phyloP scores from a whole-genome alignment of 2,113 vertebrate genomes.

The Fregata magnificens region DNA sequence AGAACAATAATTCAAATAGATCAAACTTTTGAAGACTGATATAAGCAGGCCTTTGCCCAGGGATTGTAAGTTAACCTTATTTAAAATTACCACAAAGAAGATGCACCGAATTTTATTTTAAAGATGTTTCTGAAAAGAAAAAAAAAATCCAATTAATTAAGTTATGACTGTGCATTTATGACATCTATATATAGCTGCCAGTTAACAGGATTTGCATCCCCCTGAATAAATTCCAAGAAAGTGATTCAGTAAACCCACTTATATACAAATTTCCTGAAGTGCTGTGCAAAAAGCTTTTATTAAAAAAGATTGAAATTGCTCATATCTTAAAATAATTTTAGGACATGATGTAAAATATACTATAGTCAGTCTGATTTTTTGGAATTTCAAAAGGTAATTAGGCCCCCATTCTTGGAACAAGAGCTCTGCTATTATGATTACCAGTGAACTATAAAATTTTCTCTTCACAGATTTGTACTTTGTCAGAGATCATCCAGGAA shows the following conservation, averaged over 20 bases:
- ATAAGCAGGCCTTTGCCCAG: not conserved
- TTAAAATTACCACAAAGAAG: conserved; percentile 17
- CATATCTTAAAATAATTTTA: conserved; percentile 75
- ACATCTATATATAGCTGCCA: conserved; percentile 66
- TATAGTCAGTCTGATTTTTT: conserved; percentile 71
- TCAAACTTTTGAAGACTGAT: not conserved
- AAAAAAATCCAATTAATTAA: conserved; percentile 51
- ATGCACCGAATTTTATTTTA: conserved; percentile 40
- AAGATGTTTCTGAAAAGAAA: conserved; percentile 12
- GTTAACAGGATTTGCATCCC: conserved; percentile 68
- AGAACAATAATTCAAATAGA: not conserved
- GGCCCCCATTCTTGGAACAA: conserved; percentile 43
- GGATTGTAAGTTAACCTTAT: not conserved
- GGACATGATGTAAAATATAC: conserved; percentile 70
- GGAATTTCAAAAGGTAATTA: conserved; percentile 74
- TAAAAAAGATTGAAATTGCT: conserved; percentile 78
- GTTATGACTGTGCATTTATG: conserved; percentile 60
- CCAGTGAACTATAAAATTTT: conserved; percentile 27
- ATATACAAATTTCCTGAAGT: conserved; percentile 72
- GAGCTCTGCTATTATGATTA: conserved; percentile 63
- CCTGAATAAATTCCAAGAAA: conserved; percentile 72
- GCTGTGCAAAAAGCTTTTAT: conserved; percentile 70
- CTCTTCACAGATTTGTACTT: not conserved
- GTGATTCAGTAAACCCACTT: conserved; percentile 73
- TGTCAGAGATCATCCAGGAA: not conserved